Base-by-base conservation (phyloP, 1,140 invertebrate species). In the Venturia canescens region DNA sequence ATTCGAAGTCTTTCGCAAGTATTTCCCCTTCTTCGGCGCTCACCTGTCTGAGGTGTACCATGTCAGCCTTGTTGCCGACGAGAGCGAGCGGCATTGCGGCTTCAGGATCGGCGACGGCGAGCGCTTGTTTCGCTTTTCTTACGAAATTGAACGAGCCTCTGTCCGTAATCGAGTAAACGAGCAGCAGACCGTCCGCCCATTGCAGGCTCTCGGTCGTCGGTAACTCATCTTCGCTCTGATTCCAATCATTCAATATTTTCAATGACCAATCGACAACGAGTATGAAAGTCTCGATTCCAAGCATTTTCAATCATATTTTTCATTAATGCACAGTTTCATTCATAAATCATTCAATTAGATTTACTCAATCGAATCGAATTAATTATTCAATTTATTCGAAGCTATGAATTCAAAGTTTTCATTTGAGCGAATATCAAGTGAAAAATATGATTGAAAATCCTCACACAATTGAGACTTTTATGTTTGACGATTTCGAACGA, bases 121-220 rank as follows among this genome's bases (percentile, higher is more conserved):
- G 91, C 85, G 95, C 90, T 91, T 96, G 93, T 92, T 97, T 93
- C 7, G 96, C 94, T 80, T 95, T 93, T 57, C 96, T 94, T 66
- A 97, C 94, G 86, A 96, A 98, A 88, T 96, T 96, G 90, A 98
- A 98, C 23, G 97, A 97, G 67, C 93, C 92, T 60, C 96, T 92
- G 89, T 98, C 97, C 0, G 96, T 98, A 84, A 98, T 98, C 31
- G 97, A 97, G 90, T 98, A 98, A 5, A 98, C 97, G 21, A 98
- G 93, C 27, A 98, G 93, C 63, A 98, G 93, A 4, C 97, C 97
- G 89, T 98, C 97, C 0, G 97, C 97, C 97, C 97, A 98, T 84
- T 96, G 94, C 7, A 97, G 92, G 66, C 95, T 94, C 60, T 98
- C 97, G 80, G 93, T 93, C 66, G 94, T 93, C 27, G 96, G 96